Evolutionary conservation across 2,113 vertebrate genomes (phyloP).

Genomic region (Columba livia): DNA sequence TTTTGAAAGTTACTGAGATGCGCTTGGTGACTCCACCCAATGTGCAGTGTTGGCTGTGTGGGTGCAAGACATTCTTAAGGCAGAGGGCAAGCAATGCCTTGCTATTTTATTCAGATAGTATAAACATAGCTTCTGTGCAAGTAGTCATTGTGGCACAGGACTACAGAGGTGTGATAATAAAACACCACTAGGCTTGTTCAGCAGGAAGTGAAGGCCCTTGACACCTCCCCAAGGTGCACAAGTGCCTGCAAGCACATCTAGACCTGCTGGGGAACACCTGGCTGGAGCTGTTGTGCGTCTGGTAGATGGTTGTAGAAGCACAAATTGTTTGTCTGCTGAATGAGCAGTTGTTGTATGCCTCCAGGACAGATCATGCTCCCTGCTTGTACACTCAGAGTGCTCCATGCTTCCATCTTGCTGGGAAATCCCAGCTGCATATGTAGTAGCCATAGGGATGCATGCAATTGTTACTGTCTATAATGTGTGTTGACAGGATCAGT

Average conservation of each 20-base stretch:
- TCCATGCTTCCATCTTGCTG: not conserved
- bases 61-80: not conserved
- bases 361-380: not conserved
- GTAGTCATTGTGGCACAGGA: not conserved
- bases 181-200: not conserved
- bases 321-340: not conserved
- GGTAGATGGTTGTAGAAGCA: not conserved
- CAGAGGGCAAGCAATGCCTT: not conserved
- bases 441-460: not conserved
- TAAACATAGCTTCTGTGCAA: not conserved
- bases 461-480: not conserved
- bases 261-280: not conserved
- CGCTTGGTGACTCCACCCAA: not conserved
- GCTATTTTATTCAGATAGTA: not conserved
- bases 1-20: not conserved
- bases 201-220: not conserved
- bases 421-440: not conserved
- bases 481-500: not conserved
- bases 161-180: not conserved
- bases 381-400: not conserved
- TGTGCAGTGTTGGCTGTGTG: not conserved
- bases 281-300: not conserved
- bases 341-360: not conserved
- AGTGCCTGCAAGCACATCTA: not conserved
- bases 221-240: not conserved